These are phyloP conservation scores for Hylaeus volcanicus DNA, from an alignment of 1,140 invertebrate species.

Conservation along the genomic window DNA sequence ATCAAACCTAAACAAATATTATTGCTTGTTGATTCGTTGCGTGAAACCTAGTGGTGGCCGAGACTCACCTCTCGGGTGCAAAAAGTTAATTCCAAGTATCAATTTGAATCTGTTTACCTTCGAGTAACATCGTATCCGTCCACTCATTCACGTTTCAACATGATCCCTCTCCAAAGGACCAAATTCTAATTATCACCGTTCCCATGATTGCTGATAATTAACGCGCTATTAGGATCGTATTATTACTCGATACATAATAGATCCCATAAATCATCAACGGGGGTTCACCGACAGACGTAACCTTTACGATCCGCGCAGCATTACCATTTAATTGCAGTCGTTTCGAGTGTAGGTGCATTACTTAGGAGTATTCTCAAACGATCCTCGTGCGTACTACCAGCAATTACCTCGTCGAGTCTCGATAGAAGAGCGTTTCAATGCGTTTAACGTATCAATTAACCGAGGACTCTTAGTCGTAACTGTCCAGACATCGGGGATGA, in stretches of 20 bases:
- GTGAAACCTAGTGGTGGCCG: no score
- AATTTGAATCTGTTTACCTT: slow-evolving; percentile 22
- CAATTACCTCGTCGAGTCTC: slow-evolving; percentile 17
- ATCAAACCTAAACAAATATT: no score
- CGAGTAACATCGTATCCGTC: slow-evolving; percentile 9
- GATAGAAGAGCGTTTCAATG: slow-evolving; percentile 5
- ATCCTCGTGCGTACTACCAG: neutral
- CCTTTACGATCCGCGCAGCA: slow-evolving; percentile 35
- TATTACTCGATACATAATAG: slow-evolving; percentile 1
- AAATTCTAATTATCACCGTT: slow-evolving; percentile 25
- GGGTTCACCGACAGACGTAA: slow-evolving; percentile 14
- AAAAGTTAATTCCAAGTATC: slow-evolving; percentile 24
- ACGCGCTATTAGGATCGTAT: neutral
- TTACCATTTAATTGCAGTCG: slow-evolving; percentile 35
- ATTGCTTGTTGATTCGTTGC: no score
- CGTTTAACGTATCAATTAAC: slow-evolving; percentile 43
- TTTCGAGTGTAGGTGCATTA: neutral
- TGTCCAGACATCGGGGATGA: neutral
- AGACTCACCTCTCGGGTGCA: no score
- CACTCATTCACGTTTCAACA: no score
- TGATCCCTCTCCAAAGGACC: no score
- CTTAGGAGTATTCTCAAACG: neutral
- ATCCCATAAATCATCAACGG: slow-evolving; percentile 33
- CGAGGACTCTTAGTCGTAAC: neutral
- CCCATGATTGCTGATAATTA: slow-evolving; percentile 33